Base-by-base conservation (phyloP, 23 tunicate genomes). In the Ascidia mentula region DNA sequence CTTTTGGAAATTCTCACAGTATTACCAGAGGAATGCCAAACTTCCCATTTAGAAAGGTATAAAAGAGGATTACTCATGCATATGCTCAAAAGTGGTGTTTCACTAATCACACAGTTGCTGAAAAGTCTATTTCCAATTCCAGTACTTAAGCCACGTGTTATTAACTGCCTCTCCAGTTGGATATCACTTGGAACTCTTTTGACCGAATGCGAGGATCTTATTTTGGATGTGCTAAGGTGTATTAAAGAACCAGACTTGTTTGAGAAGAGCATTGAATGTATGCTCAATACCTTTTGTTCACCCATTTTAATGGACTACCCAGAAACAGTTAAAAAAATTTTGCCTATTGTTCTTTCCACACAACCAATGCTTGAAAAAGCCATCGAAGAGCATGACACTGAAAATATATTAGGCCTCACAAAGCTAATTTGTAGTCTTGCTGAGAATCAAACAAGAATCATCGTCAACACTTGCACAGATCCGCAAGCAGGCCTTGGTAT, bases 11-110 rank as follows among this genome's bases (percentile, higher is more conserved):
- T 95, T 12, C 84, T 95, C 18, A 90, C 92, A 24, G 88, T 95
- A 0, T n/a, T 86, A 17, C 87, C 99, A 22, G 99, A 95, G 79
- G 99, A 95, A 83, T 84, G 59, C 83, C 99, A 86, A 28, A 86
- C 89, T 15, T 40, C 76, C 33, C 75, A 69, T 37, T 45, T 82
- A 37, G 96, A 95, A 28, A 82, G 82, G 35, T 75, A 90, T 59
- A 83, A 79, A 0, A 86, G 76, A 71, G 80, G 96, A 18, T 28
- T 77, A 13, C 36, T 90, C 3, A 82, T 77, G 69, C 81, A 89
- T 69, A 20, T 82, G 65, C 70, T 95, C 15, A 75, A 38, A 15
- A 18, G 42, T 18, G 89, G 82, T 0, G 28, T 75, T 8, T 53
- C 78, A 9, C 34, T 79, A 28, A 88, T 88, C 36, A 45, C 72